A percentile compares a stretch with the other conserved stretches of the same genome.
Evolutionary conservation across 1,140 invertebrate species (phyloP).

Genomic region (Archivesica marissinica): DNA sequence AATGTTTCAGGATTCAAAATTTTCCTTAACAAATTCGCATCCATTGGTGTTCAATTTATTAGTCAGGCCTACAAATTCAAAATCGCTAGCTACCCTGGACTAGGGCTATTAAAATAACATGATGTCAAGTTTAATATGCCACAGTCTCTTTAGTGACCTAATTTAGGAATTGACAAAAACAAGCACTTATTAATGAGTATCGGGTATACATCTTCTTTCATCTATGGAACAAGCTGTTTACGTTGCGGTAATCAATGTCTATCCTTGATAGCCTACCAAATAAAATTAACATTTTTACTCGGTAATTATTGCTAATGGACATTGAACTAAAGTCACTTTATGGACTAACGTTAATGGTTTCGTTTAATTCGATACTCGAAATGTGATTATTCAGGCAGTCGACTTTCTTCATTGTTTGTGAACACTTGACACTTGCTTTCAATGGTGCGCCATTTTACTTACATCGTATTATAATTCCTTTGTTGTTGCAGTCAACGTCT

Average conservation of each 20-base stretch:
- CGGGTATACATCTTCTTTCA: neutral
- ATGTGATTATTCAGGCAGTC: conserved; percentile 13
- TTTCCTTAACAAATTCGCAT: too few relatives aligned
- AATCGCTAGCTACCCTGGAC: too few relatives aligned
- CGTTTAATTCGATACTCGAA: conserved; percentile 24
- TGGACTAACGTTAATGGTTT: neutral
- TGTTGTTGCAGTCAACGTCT: neutral
- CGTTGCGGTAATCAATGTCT: neutral
- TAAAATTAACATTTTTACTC: conserved; percentile 42
- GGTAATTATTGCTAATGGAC: conserved; percentile 28
- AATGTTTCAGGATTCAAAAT: too few relatives aligned
- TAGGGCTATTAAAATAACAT: too few relatives aligned
- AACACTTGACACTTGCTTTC: conserved; percentile 6
- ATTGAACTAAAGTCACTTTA: neutral
- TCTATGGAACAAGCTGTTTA: conserved; percentile 1
- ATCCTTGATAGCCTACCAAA: conserved; percentile 5
- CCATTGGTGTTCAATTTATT: too few relatives aligned
- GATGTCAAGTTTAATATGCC: too few relatives aligned
- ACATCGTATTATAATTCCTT: neutral
- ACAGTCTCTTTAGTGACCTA: too few relatives aligned
- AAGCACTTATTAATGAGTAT: neutral
- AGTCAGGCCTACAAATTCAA: too few relatives aligned
- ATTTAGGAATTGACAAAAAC: neutral
- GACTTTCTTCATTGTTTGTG: conserved; percentile 13
- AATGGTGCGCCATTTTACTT: conserved; percentile 21